Evolutionary conservation across 2,888 invertebrate genomes (phyloP), one percentile per base, ranked within the genome.

Genomic region (Lasioglossum malachurum): DNA sequence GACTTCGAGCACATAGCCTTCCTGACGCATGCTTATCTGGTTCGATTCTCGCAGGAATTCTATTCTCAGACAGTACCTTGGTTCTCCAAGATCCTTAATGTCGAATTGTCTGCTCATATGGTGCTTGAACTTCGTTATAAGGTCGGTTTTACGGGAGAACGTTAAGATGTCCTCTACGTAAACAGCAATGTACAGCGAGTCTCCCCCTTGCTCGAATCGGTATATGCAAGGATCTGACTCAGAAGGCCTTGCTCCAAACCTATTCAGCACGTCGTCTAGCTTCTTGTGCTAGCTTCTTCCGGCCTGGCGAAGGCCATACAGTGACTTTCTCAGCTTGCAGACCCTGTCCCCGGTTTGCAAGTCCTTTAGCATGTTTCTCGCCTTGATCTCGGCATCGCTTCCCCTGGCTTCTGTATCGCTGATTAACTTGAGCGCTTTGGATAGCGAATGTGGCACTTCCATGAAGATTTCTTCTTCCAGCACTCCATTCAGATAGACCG

Each of bases 401-500:
- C 46, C 46, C 46, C 16, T 16, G 46, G 14, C 46, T 46, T 23
- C 31, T 27, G 19, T 57, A 12, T 31, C 16, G 10, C 44, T 72
- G n/a, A 46, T 27, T 2, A 14, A 2, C 19, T 78, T 5, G 7
- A 78, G 57, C 14, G 14, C 46, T 27, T 27, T 49, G 14, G 7
- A 12, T 1, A 60, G 1, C 3, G n/a, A 14, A 0, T 35, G 38
- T 14, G 90, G 92, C 14, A 73, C 57, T 60, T 90, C 82, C 90
- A 91, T 90, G 16, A 69, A 83, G 4, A 83, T 67, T 49, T 78
- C 35, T 27, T 80, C 82, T 3, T 82, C 80, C 0, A 88, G 53
- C 0, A 69, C 38, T 5, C 91, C 91, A 60, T 91, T 89, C 27
- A 92, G 35, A 60, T 89, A 92, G 5, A 91, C 91, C 0, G 90